A percentile compares a stretch with the other conserved stretches of the same genome.
Evolutionary conservation across 2,888 invertebrate species (phyloP).

Genomic region (Onchidella celtica): DNA sequence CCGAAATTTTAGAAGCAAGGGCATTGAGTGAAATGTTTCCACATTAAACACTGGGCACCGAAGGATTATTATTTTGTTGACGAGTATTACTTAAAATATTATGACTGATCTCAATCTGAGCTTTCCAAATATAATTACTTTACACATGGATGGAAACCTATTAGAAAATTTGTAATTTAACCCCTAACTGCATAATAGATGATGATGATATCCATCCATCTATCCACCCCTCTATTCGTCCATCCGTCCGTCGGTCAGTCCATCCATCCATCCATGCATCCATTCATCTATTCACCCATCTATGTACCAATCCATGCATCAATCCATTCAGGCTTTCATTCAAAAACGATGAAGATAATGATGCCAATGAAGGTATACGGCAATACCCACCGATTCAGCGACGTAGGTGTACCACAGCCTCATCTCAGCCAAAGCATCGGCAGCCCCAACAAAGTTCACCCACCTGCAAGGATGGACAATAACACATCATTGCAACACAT

Average conservation of each 20-base stretch:
- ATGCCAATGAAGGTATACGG: background rate
- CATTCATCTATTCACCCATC: background rate
- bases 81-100: no score
- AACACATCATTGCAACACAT: background rate
- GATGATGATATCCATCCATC: background rate
- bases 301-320: background rate
- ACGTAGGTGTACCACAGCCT: slow-evolving; percentile 35
- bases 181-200: no score
- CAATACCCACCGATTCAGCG: slow-evolving; percentile 12
- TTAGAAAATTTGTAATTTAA: no score
- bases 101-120: no score
- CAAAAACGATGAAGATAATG: background rate
- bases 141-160: no score
- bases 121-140: no score
- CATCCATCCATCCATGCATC: background rate
- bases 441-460: background rate
- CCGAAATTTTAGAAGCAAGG: no score
- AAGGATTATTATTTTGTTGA: no score
- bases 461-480: background rate
- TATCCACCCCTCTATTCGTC: background rate
- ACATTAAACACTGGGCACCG: no score
- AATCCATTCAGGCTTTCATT: background rate
- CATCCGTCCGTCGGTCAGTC: background rate
- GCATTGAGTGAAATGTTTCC: no score
- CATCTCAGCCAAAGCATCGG: background rate